phyloP scores from a whole-genome alignment of 2,113 vertebrate genomes.

The Calidris pugnax region DNA sequence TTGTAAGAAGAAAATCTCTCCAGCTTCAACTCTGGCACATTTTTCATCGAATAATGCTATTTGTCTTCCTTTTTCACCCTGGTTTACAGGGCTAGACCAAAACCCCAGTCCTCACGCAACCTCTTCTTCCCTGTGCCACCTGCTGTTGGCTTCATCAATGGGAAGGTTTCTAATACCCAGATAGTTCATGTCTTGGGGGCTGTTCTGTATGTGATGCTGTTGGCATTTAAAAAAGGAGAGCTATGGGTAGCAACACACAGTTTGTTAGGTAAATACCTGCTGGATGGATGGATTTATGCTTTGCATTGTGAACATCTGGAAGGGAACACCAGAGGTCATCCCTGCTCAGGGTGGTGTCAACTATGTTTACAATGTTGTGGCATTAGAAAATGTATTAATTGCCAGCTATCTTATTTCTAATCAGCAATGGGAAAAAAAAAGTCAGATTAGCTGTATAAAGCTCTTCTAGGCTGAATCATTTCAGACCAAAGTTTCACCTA shows the following conservation, averaged over 20 bases:
- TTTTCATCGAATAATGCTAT: not conserved
- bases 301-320: too few relatives aligned
- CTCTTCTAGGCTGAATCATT: not conserved
- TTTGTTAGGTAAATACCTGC: not conserved
- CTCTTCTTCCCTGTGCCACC: not conserved
- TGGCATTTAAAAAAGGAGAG: not conserved
- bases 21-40: not conserved
- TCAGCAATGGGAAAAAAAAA: not conserved
- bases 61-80: not conserved
- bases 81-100: not conserved
- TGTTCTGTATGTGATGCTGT: not conserved
- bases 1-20: not conserved
- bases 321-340: not conserved
- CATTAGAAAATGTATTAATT: not conserved
- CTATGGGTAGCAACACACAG: not conserved
- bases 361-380: accelerated
- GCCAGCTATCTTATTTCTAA: accelerated
- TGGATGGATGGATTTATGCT: not conserved
- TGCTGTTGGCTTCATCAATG: too few relatives aligned
- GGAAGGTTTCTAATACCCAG: not conserved
- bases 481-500: not conserved
- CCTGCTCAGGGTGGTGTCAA: not conserved
- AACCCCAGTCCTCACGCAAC: not conserved
- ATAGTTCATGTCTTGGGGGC: not conserved
- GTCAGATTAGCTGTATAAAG: not conserved